Base-by-base conservation (phyloP, 2,113 vertebrate species). In the Stigmatopora argus region DNA sequence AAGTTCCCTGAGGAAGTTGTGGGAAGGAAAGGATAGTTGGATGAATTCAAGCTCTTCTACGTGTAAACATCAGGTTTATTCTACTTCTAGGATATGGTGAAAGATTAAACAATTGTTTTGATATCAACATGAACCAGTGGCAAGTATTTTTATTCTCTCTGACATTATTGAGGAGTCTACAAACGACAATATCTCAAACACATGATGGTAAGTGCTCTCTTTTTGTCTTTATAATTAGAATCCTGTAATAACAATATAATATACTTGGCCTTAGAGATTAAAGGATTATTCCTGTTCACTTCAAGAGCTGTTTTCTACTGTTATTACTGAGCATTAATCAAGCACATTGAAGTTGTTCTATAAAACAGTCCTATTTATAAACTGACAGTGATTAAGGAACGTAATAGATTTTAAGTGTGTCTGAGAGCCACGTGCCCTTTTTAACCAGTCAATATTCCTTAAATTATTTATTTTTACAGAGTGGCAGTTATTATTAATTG, bases 201-300 rank as follows among this genome's bases (percentile, higher is more conserved):
- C 86, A 90, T 41, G 87, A 90, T 87, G 90, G 91, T 92, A 82
- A 23, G 76, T 17, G 3, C 14, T 17, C 55, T 47, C 15, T 21
- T 48, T 62, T 7, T 35, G 1, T 9, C 17, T 65, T 51, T 26
- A 14, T 18, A 18, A 7, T 35, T 23, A 53, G 1, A 52, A 55
- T 13, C 52, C 10, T 59, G 1, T n/a, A 31, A 31, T 31, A 31
- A n/a, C 35, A 8, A 38, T 59, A 11, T 59, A 8, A 38, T 59
- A 11, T 59, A 38, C 57, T 58, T 58, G 2, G 11, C 56, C 4
- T 10, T 7, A 5, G 51, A 21, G 0, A 11, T 52, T 17, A 44
- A 15, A 66, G 23, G 12, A 26, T n/a, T 60, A 15, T 5, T 46
- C 57, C 26, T 71, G n/a, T 48, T 76, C 46, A 64, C 34, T 19